A percentile compares a stretch with the other conserved stretches of the same genome.
Evolutionary conservation across 2,797 vertebrate species (phyloP).

Genomic region (Pipistrellus pygmaeus): DNA sequence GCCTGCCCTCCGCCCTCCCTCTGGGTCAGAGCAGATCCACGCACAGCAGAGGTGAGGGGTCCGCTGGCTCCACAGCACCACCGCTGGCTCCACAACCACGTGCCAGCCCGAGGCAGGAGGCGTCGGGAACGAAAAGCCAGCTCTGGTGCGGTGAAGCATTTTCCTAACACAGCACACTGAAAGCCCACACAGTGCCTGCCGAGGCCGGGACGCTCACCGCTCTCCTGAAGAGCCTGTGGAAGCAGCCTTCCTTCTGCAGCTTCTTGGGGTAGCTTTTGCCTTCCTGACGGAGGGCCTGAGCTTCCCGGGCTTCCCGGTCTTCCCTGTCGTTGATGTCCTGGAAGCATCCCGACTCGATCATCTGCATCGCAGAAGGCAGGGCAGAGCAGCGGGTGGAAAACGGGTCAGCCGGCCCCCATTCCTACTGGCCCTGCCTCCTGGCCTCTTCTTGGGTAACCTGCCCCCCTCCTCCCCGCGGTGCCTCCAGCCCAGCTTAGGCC

Average conservation of each 20-base stretch:
- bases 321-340: slow-evolving; percentile 93
- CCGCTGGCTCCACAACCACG: background rate
- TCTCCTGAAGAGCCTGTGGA: slow-evolving; percentile 91
- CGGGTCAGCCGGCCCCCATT: rapidly evolving
- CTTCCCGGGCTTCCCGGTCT: slow-evolving; percentile 88
- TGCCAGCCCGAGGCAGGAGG: background rate
- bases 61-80: background rate
- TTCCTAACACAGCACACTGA: background rate
- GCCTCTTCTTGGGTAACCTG: background rate
- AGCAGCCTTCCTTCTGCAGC: too few species aligned
- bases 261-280: too few species aligned
- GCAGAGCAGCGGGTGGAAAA: background rate
- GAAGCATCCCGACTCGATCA: slow-evolving; percentile 97
- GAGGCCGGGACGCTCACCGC: slow-evolving; percentile 82
- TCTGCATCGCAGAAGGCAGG: slow-evolving; percentile 85
- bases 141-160: background rate
- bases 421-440: background rate
- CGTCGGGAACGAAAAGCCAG: background rate
- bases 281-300: slow-evolving; percentile 34
- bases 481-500: background rate
- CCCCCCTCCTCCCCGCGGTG: background rate
- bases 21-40: background rate
- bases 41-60: background rate
- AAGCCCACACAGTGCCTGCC: rapidly evolving
- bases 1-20: too few species aligned